Evolutionary conservation across 92 coral and sea anemone species (phyloP).

Genomic region (Siderastrea radians): DNA sequence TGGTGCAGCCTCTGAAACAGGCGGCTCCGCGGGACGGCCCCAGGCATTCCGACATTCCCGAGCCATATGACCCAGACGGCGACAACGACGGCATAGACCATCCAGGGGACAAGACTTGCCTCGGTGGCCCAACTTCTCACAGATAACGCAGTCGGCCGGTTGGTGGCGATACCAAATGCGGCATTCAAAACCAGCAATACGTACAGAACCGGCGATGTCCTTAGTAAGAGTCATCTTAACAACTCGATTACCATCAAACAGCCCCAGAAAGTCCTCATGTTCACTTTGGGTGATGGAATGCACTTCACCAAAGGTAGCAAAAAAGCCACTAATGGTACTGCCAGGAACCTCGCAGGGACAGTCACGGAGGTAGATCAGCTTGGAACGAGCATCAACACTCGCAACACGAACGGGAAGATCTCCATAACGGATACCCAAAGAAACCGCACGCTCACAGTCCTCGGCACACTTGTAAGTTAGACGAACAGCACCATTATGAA

Average conservation of each 20-base stretch:
- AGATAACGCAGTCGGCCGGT: no score
- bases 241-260: no score
- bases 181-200: no score
- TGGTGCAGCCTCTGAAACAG: not conserved
- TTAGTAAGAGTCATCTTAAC: no score
- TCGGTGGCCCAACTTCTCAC: not conserved
- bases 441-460: not conserved
- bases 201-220: no score
- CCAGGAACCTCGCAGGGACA: no score
- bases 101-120: not conserved
- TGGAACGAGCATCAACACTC: not conserved
- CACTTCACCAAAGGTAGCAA: no score
- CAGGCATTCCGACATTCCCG: constrained; percentile 13
- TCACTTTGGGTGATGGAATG: no score
- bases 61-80: constrained; percentile 9
- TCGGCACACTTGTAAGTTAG: not conserved
- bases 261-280: no score
- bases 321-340: no score
- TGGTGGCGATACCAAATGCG: no score
- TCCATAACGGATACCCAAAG: not conserved
- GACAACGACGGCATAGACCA: not conserved
- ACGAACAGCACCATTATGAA: not conserved
- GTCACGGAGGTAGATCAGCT: not conserved
- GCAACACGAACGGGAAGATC: not conserved
- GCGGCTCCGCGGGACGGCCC: not conserved